A percentile compares a stretch with the other conserved stretches of the same genome.
These are phyloP conservation scores for Lethenteron camtschaticum DNA, from an alignment of 2,113 vertebrate genomes.

Conservation along the genomic window DNA sequence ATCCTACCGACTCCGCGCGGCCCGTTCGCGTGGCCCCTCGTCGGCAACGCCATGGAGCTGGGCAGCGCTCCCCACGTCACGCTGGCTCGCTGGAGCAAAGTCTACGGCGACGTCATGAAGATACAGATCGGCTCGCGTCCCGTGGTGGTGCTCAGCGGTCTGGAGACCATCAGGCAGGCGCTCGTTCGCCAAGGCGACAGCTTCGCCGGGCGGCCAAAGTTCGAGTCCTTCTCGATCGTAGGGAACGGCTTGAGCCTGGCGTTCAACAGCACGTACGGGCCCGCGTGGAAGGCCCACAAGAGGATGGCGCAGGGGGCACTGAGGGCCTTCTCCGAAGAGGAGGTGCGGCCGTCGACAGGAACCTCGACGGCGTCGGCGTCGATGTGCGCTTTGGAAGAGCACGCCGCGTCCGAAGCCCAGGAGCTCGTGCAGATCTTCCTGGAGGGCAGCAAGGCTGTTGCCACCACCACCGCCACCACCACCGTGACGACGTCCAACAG, in stretches of 20 bases:
- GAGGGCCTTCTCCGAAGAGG: conserved; percentile 24
- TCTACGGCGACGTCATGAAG: conserved; percentile 43
- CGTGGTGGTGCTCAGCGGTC: conserved; percentile 49
- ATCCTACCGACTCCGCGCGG: conserved; percentile 23
- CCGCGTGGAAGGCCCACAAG: conserved; percentile 28
- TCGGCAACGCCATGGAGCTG: conserved; percentile 41
- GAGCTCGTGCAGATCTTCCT: conserved; percentile 25
- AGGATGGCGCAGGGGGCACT: conserved; percentile 35
- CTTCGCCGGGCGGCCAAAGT: conserved; percentile 47
- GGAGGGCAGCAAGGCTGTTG: not conserved
- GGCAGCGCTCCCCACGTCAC: conserved; percentile 34
- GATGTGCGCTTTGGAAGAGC: conserved; percentile 30
- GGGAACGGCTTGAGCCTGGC: conserved; percentile 28
- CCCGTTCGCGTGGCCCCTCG: conserved; percentile 37
- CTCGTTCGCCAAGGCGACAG: conserved; percentile 51
- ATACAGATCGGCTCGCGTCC: conserved; percentile 47
- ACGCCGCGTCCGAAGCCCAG: conserved; percentile 34
- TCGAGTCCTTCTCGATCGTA: conserved; percentile 30
- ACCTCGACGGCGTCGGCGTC: conserved; percentile 19
- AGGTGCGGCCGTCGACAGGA: conserved; percentile 17
- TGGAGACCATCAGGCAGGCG: conserved; percentile 40
- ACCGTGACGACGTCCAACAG: conserved; percentile 10
- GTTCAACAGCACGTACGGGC: conserved; percentile 28
- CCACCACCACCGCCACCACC: not conserved
- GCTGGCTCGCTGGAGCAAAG: conserved; percentile 35